Conservation (phyloP, 2,888 invertebrate species). For the Dorcus hopei region DNA sequence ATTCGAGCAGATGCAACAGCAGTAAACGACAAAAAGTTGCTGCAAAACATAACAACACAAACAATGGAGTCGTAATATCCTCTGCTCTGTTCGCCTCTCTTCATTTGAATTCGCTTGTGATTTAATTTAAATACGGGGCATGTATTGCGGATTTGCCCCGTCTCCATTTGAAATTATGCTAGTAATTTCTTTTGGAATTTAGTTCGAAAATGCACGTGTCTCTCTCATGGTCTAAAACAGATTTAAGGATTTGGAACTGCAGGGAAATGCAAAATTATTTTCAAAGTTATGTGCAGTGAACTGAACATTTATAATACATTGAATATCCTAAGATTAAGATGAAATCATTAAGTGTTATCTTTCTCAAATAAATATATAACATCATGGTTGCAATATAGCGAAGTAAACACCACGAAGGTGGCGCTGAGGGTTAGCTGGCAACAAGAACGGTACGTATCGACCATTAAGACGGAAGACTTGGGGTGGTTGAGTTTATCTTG, state of each 20-base stretch:
- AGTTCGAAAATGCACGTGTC: no score
- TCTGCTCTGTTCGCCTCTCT: not conserved
- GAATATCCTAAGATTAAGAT: no score
- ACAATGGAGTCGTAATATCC: not conserved
- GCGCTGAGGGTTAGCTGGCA: not conserved
- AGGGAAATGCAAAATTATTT: no score
- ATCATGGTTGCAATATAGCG: no score
- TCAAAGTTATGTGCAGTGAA: no score
- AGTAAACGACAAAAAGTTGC: not conserved
- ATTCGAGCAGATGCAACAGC: conserved; percentile 4
- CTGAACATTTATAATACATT: no score
- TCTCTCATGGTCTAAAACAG: no score
- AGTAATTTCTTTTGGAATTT: no score
- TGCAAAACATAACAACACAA: not conserved
- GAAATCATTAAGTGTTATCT: no score
- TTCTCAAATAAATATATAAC: no score
- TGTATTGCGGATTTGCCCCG: not conserved
- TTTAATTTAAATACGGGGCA: not conserved
- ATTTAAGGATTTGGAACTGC: no score
- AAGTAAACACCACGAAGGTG: not conserved
- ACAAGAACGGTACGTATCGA: conserved; percentile 2
- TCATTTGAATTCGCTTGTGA: not conserved
- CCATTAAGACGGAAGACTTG: conserved; percentile 1
- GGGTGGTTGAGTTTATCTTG: conserved; percentile 10
- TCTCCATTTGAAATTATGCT: not conserved